Conservation (phyloP, 2,888 invertebrate genomes). For the Hyppa rectilinea region DNA sequence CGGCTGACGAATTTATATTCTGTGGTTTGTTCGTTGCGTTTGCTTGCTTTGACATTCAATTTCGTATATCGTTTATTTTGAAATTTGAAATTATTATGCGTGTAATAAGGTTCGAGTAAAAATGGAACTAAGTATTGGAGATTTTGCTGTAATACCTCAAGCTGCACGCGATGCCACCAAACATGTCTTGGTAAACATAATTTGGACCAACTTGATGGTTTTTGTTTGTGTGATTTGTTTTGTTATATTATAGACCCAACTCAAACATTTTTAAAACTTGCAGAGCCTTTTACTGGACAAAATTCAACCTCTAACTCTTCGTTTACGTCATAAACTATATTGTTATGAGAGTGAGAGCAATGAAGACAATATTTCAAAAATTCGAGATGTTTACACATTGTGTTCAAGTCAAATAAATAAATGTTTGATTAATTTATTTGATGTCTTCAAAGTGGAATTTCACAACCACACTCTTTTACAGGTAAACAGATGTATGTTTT, state of each 20-base stretch:
- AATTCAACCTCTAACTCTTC: constrained; percentile 76
- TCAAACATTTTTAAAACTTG: constrained; percentile 51
- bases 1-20: too few species aligned
- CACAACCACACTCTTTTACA: constrained; percentile 71
- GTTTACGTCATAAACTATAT: constrained; percentile 74
- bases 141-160: constrained; percentile 66
- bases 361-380: constrained; percentile 66
- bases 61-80: constrained; percentile 24
- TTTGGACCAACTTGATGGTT: neutral
- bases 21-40: too few species aligned
- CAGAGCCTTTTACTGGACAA: constrained; percentile 77
- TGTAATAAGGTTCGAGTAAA: constrained; percentile 2
- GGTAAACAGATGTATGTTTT: constrained; percentile 65
- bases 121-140: constrained; percentile 46
- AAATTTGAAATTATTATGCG: constrained; percentile 25
- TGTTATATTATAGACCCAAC: too few species aligned
- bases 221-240: too few species aligned
- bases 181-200: constrained; percentile 74
- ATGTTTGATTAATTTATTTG: constrained; percentile 80
- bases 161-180: constrained; percentile 75
- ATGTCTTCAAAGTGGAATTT: constrained; percentile 83
- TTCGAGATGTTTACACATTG: constrained; percentile 79
- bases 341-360: constrained; percentile 54
- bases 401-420: constrained; percentile 86
- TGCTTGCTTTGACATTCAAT: neutral